phyloP scores from a whole-genome alignment of 2,113 vertebrate species.

The Edolisoma coerulescens region DNA sequence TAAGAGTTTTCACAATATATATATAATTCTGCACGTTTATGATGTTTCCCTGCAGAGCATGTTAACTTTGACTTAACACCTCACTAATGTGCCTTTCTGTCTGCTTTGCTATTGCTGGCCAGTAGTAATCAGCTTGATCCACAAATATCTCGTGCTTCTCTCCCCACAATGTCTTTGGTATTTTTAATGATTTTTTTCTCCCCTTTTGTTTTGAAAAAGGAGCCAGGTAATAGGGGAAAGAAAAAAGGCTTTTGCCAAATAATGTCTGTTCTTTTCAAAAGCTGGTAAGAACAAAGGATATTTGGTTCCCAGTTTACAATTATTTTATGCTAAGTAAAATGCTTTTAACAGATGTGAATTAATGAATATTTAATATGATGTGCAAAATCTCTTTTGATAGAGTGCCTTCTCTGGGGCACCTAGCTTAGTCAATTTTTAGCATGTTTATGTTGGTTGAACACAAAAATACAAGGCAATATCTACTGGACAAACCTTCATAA shows the following conservation, averaged over 20 bases:
- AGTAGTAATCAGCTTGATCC: background rate
- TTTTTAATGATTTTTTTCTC: background rate
- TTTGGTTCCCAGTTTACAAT: background rate
- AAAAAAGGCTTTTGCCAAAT: background rate
- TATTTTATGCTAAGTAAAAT: background rate
- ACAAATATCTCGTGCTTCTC: background rate
- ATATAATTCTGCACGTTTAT: background rate
- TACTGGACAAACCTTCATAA: background rate
- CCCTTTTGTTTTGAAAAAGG: background rate
- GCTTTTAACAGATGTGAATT: background rate
- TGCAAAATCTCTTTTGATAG: background rate
- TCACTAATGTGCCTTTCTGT: background rate
- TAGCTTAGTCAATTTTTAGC: background rate
- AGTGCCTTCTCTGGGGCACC: background rate
- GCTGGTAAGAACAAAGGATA: background rate
- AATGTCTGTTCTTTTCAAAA: background rate
- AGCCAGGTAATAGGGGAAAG: fast-evolving
- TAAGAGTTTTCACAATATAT: background rate
- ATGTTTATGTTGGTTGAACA: background rate
- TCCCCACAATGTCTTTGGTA: background rate
- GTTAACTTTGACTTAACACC: background rate
- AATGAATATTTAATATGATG: background rate
- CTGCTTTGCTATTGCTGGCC: background rate
- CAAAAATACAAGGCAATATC: background rate
- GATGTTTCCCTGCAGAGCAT: background rate